Conservation (phyloP, 2,113 vertebrate genomes). For the Hypomesus transpacificus region DNA sequence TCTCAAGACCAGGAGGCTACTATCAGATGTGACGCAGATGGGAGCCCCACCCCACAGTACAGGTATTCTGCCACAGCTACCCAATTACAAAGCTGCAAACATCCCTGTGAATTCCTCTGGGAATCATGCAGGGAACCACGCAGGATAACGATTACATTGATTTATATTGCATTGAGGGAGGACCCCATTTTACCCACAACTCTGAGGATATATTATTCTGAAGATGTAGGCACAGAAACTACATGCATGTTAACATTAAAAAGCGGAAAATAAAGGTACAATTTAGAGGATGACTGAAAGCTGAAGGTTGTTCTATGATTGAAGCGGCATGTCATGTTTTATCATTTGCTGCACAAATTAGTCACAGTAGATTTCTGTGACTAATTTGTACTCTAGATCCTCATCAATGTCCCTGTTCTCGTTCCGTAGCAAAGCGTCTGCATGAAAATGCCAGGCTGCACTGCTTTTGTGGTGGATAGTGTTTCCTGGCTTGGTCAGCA, state of each 20-base stretch:
- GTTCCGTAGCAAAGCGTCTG: slow-evolving; percentile 42
- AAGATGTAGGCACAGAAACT: slow-evolving; percentile 40
- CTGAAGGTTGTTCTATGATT: slow-evolving; percentile 17
- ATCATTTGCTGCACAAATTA: slow-evolving; percentile 45
- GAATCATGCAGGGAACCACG: slow-evolving; percentile 40
- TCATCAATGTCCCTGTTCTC: slow-evolving; percentile 54
- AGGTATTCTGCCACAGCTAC: slow-evolving; percentile 60
- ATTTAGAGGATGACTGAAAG: slow-evolving; percentile 34
- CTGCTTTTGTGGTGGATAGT: slow-evolving; percentile 62
- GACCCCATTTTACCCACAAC: slow-evolving; percentile 35
- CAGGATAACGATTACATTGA: slow-evolving; percentile 43
- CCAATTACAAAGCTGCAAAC: slow-evolving; percentile 11
- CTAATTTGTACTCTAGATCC: slow-evolving; percentile 65
- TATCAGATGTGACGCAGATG: slow-evolving; percentile 68
- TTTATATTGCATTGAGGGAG: slow-evolving; percentile 53
- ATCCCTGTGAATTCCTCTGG: background rate
- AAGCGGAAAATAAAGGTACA: slow-evolving; percentile 37
- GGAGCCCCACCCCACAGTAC: slow-evolving; percentile 65
- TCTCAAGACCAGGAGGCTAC: slow-evolving; percentile 67
- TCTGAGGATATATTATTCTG: slow-evolving; percentile 31
- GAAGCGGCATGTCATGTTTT: slow-evolving; percentile 42
- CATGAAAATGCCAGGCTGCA: slow-evolving; percentile 57
- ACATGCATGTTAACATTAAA: slow-evolving; percentile 43
- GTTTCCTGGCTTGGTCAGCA: slow-evolving; percentile 75
- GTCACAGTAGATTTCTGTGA: slow-evolving; percentile 50